Conservation (phyloP, 2,888 invertebrate species). For the Synergus itoensis region DNA sequence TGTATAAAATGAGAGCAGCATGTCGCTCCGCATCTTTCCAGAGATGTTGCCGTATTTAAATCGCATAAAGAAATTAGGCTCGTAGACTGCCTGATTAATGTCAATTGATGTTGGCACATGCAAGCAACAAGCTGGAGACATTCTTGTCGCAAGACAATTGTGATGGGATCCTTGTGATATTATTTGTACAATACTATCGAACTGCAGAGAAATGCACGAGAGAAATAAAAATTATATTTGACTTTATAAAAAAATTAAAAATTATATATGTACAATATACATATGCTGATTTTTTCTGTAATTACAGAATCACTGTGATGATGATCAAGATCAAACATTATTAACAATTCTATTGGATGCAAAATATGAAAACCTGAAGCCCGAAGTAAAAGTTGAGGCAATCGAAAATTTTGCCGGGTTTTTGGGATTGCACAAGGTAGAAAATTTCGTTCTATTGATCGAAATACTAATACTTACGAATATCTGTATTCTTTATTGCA, state of each 20-base stretch:
- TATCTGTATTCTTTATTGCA: not conserved
- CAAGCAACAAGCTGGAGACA: not conserved
- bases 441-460: conserved; percentile 12
- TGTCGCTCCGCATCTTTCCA: conserved; percentile 4
- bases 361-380: conserved; percentile 82
- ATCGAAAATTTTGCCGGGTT: conserved; percentile 86
- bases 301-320: conserved; percentile 75
- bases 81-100: conserved; percentile 64
- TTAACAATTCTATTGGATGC: conserved; percentile 85
- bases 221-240: not conserved
- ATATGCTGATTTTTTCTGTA: conserved; percentile 39
- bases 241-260: not conserved
- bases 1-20: not conserved
- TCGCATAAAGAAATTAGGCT: conserved; percentile 65
- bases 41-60: conserved; percentile 59
- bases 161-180: not conserved
- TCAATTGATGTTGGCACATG: conserved; percentile 62
- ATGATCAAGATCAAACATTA: conserved; percentile 80
- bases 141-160: conserved; percentile 28
- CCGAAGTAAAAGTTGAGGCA: conserved; percentile 83
- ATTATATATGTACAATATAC: no score
- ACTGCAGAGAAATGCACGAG: not conserved
- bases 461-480: conserved; percentile 37
- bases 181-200: conserved; percentile 21
- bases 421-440: conserved; percentile 84